These are phyloP conservation scores for Chaetodon auriga DNA, from an alignment of 2,113 vertebrate genomes.

Conservation along the genomic window DNA sequence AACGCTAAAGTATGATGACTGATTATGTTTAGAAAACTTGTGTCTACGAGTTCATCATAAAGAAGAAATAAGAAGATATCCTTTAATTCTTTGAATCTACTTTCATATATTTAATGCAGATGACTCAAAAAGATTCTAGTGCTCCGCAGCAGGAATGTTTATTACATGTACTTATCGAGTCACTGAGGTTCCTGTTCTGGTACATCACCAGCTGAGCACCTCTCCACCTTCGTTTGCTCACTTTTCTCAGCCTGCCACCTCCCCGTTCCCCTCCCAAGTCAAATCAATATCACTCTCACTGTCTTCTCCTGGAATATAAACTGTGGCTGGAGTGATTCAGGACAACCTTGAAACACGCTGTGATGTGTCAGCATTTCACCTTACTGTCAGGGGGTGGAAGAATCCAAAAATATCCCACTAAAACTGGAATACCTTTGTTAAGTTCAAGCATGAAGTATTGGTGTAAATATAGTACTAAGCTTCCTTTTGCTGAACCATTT, in stretches of 20 bases:
- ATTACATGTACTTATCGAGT: conserved; percentile 34
- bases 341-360: conserved; percentile 52
- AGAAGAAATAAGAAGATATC: background rate
- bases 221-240: conserved; percentile 36
- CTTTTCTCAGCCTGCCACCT: conserved; percentile 36
- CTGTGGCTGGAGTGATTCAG: conserved; percentile 28
- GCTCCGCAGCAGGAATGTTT: conserved; percentile 37
- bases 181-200: conserved; percentile 37
- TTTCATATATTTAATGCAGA: background rate
- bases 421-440: background rate
- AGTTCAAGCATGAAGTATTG: background rate
- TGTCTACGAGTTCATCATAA: background rate
- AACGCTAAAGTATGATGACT: background rate
- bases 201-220: conserved; percentile 40
- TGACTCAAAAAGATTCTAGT: background rate
- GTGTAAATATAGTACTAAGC: background rate
- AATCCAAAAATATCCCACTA: conserved; percentile 24
- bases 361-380: conserved; percentile 48
- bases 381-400: background rate
- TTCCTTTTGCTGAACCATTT: background rate
- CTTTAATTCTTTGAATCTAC: background rate
- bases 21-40: background rate
- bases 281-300: conserved; percentile 56
- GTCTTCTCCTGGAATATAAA: conserved; percentile 43
- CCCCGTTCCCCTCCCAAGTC: conserved; percentile 31